Evolutionary conservation across 2,797 vertebrate species (phyloP).

Genomic region (Heteromormyrus szaboi): DNA sequence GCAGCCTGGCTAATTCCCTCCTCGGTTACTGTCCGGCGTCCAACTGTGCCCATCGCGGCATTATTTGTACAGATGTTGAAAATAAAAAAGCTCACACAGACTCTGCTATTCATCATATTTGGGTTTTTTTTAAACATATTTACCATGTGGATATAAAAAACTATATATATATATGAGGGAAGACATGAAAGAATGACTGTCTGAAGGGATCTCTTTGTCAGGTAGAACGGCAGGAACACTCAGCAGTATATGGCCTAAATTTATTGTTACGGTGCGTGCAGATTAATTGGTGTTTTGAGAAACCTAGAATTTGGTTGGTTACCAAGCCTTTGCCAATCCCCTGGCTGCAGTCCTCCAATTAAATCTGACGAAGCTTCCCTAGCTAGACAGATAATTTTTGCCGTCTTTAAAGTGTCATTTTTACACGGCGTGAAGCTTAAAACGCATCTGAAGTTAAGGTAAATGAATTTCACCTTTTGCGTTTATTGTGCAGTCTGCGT

Average conservation of each 20-base stretch:
- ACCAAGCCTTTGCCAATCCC: neutral
- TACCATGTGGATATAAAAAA: neutral
- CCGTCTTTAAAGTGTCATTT: neutral
- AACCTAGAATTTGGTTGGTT: neutral
- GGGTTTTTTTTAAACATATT: neutral
- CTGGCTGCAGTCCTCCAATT: neutral
- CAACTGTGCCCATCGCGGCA: neutral
- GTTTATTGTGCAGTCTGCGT: neutral
- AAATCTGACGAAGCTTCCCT: neutral
- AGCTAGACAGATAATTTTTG: neutral
- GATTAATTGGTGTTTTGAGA: slow-evolving; percentile 2
- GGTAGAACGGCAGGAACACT: neutral
- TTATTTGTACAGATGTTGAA: slow-evolving; percentile 10
- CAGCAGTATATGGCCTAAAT: neutral
- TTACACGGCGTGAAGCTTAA: neutral
- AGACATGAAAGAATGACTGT: neutral
- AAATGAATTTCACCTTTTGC: neutral
- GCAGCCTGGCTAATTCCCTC: neutral
- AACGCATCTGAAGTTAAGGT: neutral
- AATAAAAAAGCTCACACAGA: neutral
- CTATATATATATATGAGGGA: neutral
- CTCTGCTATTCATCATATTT: slow-evolving; percentile 3
- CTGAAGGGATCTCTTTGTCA: neutral
- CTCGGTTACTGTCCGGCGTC: neutral
- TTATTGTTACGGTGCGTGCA: slow-evolving; percentile 1